A percentile compares a stretch with the other conserved stretches of the same genome.
phyloP scores from a whole-genome alignment of 2,113 vertebrate species.

The Alethe castanea region DNA sequence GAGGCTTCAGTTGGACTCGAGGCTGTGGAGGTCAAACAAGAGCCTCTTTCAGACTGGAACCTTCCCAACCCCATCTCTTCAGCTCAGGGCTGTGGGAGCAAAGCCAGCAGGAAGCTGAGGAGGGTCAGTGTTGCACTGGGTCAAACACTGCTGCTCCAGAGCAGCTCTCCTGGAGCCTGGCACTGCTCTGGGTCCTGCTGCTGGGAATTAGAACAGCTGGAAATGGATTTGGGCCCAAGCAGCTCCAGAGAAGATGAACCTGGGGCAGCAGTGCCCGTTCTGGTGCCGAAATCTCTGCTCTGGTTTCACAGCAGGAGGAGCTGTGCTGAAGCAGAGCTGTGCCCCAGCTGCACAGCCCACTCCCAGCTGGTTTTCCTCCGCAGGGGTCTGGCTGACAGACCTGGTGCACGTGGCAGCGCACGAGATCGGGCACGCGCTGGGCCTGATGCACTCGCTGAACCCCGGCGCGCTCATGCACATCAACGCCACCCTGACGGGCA shows the following conservation, averaged over 20 bases:
- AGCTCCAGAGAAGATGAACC: background rate
- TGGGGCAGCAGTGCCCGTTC: accelerated
- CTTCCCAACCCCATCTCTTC: no score
- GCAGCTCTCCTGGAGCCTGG: background rate
- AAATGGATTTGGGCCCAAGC: background rate
- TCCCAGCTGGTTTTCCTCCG: accelerated
- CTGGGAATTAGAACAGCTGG: background rate
- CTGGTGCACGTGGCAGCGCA: constrained; percentile 94
- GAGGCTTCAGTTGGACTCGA: background rate
- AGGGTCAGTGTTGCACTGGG: background rate
- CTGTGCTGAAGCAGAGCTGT: accelerated
- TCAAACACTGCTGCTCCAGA: accelerated
- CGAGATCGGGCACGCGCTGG: constrained; percentile 91
- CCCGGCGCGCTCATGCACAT: constrained; percentile 91
- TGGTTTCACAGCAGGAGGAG: background rate
- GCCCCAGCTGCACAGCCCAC: accelerated
- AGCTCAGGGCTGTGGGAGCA: no score
- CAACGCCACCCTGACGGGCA: constrained; percentile 91
- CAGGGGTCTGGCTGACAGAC: constrained; percentile 96
- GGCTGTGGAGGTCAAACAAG: background rate
- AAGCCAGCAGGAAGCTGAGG: background rate
- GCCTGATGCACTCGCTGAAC: constrained; percentile 95
- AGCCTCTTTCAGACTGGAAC: no score
- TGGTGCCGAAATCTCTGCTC: background rate
- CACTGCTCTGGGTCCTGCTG: background rate